Evolutionary conservation across 2,888 invertebrate genomes (phyloP), one percentile per base, ranked within the genome.

Genomic region (Drosophila histrio): DNA sequence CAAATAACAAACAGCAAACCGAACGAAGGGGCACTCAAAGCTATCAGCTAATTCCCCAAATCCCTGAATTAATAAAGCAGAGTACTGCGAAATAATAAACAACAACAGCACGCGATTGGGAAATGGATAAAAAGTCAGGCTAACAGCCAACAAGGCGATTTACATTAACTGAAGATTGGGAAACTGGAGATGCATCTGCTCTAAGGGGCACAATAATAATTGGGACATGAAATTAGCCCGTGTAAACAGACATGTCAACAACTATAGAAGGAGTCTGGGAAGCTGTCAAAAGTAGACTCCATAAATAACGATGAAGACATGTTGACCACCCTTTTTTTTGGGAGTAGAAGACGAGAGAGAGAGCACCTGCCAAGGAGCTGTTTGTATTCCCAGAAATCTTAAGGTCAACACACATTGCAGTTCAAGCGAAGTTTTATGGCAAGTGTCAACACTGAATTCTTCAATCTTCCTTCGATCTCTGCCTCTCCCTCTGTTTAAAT

Each of bases 41-140:
- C 74, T 59, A 72, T 74, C 74, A 81, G 83, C 82, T 85, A 87
- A 85, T 87, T 85, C 84, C 84, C 84, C 71, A 88, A 85, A 88
- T 85, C 84, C 84, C 84, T 68, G 82, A 88, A 85, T 88, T 85
- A 85, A 85, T 85, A 85, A 85, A 81, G 59, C 86, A 76, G 79
- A 84, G 88, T 84, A 86, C 73, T 32, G 56, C 50, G 28, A 49
- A 57, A 47, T 47, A 66, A 57, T 50, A 67, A 43, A 39, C 58
- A 34, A 26, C 26, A 71, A 47, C 44, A 65, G 43, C 65, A 86
- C 53, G 68, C 79, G 68, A 81, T 78, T 65, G 75, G 76, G 61
- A 81, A 78, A 70, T 64, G 62, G 44, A 62, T 74, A 60, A 32
- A 54, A 32, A 32, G 21, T 7, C 19, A 21, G 54, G 52, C 57